A percentile compares a stretch with the other conserved stretches of the same genome.
Conservation (phyloP, 2,113 vertebrate genomes). For the Indicator maculatus region DNA sequence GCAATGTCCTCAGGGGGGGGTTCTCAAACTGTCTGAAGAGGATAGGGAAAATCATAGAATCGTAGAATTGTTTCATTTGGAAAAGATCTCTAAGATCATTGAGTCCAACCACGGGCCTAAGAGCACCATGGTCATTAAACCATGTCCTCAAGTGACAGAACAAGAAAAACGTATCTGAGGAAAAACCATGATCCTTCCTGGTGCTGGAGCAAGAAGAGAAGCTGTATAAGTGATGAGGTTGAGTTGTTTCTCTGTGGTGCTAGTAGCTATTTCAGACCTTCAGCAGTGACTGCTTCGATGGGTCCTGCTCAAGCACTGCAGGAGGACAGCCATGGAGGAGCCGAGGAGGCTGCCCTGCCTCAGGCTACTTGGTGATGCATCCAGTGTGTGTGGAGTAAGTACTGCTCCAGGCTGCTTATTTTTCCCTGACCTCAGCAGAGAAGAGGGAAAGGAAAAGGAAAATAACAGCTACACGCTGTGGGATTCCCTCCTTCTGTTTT, state of each 20-base stretch:
- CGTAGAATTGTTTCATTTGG: too few species aligned
- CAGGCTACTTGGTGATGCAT: fast-evolving
- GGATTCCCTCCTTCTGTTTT: slow-evolving; percentile 17
- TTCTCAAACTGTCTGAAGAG: neutral
- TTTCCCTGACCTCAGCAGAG: neutral
- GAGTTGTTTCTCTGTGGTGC: neutral
- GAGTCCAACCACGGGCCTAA: too few species aligned
- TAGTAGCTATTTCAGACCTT: neutral
- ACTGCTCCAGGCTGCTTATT: neutral
- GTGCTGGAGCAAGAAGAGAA: neutral
- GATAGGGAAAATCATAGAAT: neutral
- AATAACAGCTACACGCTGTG: neutral
- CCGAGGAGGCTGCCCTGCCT: fast-evolving
- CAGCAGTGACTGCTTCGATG: fast-evolving
- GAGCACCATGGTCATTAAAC: too few species aligned
- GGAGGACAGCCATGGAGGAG: fast-evolving
- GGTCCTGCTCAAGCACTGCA: fast-evolving
- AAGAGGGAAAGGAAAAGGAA: neutral
- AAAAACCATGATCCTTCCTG: neutral
- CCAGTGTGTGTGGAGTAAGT: fast-evolving
- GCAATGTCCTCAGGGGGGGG: neutral
- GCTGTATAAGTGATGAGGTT: neutral
- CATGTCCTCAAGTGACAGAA: neutral
- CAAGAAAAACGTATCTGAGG: neutral
- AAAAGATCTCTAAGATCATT: too few species aligned